These are phyloP conservation scores for Coptodon rendalli DNA, from an alignment of 2,113 vertebrate genomes.

Conservation along the genomic window DNA sequence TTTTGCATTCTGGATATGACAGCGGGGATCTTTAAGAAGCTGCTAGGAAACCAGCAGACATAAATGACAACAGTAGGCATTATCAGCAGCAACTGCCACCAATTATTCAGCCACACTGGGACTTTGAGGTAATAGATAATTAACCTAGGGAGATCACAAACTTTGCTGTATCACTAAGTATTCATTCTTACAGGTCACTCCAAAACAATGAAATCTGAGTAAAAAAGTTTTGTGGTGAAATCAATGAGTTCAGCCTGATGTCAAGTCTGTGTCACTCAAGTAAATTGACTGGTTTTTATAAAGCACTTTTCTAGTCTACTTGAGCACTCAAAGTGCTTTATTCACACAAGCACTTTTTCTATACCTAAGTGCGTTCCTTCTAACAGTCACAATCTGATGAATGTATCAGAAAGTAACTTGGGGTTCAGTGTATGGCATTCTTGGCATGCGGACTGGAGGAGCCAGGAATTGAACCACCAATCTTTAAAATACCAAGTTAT, in stretches of 20 bases:
- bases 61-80: not conserved
- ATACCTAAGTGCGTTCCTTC: not conserved
- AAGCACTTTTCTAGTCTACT: not conserved
- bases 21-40: not conserved
- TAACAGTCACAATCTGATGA: not conserved
- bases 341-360: not conserved
- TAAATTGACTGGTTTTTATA: not conserved
- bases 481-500: not conserved
- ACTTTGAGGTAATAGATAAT: not conserved
- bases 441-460: not conserved
- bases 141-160: not conserved
- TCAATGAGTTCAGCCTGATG: not conserved
- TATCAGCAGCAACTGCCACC: not conserved
- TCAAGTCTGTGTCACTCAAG: not conserved
- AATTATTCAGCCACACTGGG: not conserved
- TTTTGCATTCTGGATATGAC: not conserved
- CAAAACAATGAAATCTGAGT: not conserved
- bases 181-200: not conserved
- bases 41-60: not conserved
- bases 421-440: not conserved
- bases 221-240: not conserved
- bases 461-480: not conserved
- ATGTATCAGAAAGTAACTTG: not conserved
- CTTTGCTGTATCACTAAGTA: not conserved
- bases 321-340: not conserved